phyloP scores from a whole-genome alignment of 2,888 invertebrate genomes.

The Abrostola tripartita region DNA sequence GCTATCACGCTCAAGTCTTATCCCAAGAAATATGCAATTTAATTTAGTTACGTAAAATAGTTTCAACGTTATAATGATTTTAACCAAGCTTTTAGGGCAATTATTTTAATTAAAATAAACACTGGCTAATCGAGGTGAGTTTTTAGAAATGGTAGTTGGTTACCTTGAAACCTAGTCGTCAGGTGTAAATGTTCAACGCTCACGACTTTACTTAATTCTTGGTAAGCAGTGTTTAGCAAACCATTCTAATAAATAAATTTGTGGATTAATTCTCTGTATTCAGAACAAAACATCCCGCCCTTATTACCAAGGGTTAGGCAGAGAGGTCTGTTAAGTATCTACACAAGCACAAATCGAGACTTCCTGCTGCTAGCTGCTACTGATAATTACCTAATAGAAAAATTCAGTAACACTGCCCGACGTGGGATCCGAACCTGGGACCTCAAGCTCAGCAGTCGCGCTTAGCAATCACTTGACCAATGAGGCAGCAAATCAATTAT shows the following conservation, averaged over 20 bases:
- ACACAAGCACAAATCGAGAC: no score
- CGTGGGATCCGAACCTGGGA: no score
- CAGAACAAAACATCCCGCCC: no score
- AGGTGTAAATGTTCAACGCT: neutral
- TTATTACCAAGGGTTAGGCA: no score
- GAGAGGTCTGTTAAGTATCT: no score
- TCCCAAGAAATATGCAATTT: neutral
- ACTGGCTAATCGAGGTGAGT: neutral
- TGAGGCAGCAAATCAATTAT: no score
- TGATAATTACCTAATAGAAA: no score
- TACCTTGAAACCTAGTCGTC: neutral
- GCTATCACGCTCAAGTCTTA: no score
- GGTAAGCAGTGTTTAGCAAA: neutral
- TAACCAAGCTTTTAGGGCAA: neutral
- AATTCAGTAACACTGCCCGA: no score
- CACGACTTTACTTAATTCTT: neutral
- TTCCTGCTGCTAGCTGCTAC: no score
- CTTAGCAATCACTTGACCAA: no score
- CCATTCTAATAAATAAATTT: neutral
- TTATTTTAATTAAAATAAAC: slow-evolving; percentile 4
- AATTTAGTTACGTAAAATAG: neutral
- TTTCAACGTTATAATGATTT: neutral
- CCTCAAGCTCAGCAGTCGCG: no score
- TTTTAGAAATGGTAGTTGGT: neutral
- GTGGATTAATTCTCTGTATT: slow-evolving; percentile 32